phyloP scores from a whole-genome alignment of 2,888 invertebrate genomes.

The Agrochola circellaris region DNA sequence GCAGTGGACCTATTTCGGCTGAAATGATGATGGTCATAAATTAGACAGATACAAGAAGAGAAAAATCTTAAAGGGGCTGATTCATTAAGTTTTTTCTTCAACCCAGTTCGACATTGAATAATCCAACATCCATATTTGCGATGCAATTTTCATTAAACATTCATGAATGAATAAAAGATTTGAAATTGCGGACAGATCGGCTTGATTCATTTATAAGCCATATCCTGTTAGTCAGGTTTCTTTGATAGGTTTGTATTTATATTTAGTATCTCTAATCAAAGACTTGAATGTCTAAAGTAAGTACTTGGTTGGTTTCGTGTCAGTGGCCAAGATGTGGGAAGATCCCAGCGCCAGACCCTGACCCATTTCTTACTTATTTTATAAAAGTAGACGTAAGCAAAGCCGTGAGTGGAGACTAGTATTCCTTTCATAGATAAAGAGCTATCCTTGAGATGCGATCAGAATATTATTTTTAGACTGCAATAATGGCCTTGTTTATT shows the following conservation, averaged over 20 bases:
- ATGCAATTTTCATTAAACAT: slow-evolving; percentile 52
- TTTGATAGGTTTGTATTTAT: slow-evolving; percentile 25
- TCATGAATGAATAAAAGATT: slow-evolving; percentile 59
- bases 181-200: slow-evolving; percentile 39
- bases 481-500: background rate
- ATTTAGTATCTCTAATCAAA: slow-evolving; percentile 20
- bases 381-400: background rate
- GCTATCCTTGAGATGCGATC: background rate
- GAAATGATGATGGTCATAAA: too few relatives aligned
- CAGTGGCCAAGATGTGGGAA: background rate
- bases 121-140: slow-evolving; percentile 24
- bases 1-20: too few relatives aligned
- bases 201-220: slow-evolving; percentile 40
- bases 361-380: background rate
- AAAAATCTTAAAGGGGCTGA: background rate
- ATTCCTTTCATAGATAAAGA: slow-evolving; percentile 4
- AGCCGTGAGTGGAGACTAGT: background rate
- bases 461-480: background rate
- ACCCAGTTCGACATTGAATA: slow-evolving; percentile 18
- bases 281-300: background rate
- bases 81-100: background rate
- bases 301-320: background rate
- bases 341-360: background rate
- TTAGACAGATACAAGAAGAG: background rate
- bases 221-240: slow-evolving; percentile 47